A percentile compares a stretch with the other conserved stretches of the same genome.
phyloP scores from a whole-genome alignment of 2,113 vertebrate species.

The Rhea americana region DNA sequence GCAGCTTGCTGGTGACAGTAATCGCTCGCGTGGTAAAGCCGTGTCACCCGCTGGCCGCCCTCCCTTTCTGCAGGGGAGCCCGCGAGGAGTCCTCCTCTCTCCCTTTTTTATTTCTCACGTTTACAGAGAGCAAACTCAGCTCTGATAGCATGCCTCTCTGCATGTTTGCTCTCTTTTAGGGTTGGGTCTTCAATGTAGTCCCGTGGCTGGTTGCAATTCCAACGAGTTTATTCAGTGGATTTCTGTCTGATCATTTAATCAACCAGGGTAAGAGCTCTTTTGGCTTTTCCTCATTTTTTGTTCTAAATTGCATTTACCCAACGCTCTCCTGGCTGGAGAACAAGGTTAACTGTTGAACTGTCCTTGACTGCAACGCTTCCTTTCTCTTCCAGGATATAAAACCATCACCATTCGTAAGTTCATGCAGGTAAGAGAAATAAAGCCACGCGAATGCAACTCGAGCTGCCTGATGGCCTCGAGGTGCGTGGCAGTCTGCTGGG shows the following conservation, averaged over 20 bases:
- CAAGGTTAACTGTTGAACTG: neutral
- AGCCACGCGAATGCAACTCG: neutral
- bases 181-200: conserved; percentile 96
- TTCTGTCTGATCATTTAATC: conserved; percentile 91
- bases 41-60: no score
- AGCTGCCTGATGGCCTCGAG: neutral
- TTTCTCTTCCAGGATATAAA: conserved; percentile 82
- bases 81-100: neutral
- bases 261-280: conserved; percentile 79
- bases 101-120: neutral
- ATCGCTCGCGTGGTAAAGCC: no score
- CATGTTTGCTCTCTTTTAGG: conserved; percentile 74
- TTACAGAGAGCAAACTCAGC: neutral
- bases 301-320: neutral
- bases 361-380: neutral
- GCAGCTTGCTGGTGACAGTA: no score
- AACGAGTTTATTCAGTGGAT: conserved; percentile 87
- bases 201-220: conserved; percentile 96
- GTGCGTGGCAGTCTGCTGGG: accelerated
- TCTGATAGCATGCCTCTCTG: neutral
- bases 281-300: neutral
- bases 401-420: conserved; percentile 89
- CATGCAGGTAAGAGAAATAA: conserved; percentile 88
- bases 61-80: no score
- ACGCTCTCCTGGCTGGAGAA: neutral